Conservation (phyloP, 2,888 invertebrate species). For the Nemapogon koenigi region DNA sequence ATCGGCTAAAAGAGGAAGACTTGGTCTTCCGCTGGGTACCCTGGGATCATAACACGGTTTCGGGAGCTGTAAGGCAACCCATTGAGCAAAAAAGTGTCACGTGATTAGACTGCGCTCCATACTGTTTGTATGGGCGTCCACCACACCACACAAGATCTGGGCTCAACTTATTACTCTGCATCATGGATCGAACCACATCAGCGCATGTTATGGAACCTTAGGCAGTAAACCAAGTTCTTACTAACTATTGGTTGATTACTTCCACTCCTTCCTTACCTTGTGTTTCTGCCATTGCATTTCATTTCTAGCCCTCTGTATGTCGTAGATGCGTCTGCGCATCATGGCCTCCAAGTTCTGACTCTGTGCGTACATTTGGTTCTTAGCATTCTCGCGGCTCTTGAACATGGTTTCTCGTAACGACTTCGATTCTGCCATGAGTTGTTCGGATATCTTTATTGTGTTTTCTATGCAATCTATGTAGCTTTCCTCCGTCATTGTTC, state of each 20-base stretch:
- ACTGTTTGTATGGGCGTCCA: no score
- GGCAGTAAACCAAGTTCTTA: no score
- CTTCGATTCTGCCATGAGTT: conserved; percentile 79
- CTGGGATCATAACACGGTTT: no score
- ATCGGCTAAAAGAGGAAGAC: no score
- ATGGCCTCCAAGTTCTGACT: conserved; percentile 84
- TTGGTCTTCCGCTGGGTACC: no score
- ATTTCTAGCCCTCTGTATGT: conserved; percentile 83
- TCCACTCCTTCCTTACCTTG: conserved; percentile 38
- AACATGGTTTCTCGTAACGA: conserved; percentile 80
- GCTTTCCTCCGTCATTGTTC: conserved; percentile 76
- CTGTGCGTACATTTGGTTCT: conserved; percentile 82
- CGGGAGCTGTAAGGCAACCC: no score
- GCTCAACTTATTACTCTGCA: no score
- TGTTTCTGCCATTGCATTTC: conserved; percentile 89
- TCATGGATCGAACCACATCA: no score
- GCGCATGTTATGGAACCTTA: no score
- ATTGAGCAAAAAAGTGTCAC: no score
- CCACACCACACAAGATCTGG: no score
- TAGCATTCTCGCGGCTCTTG: conserved; percentile 77
- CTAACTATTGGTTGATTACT: not conserved
- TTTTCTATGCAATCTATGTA: conserved; percentile 84
- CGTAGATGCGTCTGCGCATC: conserved; percentile 84
- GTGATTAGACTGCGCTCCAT: no score
- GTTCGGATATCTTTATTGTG: conserved; percentile 81